Base-by-base conservation (phyloP, 2,797 vertebrate species). In the Notoglanidium macrostoma region DNA sequence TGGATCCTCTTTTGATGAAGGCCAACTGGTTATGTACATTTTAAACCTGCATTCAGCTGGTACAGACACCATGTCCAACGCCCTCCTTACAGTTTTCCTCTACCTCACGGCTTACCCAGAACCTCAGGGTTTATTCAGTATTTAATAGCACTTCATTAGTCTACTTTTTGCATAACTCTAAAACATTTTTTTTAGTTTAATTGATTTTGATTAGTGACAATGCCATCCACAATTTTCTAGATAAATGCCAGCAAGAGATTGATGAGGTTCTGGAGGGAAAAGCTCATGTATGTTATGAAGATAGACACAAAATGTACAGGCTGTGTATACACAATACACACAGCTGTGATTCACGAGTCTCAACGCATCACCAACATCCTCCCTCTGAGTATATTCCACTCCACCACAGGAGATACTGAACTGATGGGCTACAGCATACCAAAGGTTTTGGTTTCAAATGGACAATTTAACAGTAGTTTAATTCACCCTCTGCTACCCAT, bases 371-470 rank as follows among this genome's bases (percentile, higher is more conserved):
- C 29, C 29, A 40, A 80, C 21, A 94, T 94, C 0, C 91, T 93
- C 3, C 96, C 96, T 0, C 92, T 95, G 44, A 94, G 95, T 21
- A 89, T 95, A 21, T 94, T 93, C 68, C 96, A 96, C 90, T 86
- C 83, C 26, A 95, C 95, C 0, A 94, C 92, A 5, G 93, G 85
- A 86, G 94, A 96, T 90, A 95, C 95, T 19, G 91, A 94, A 88
- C 88, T 96, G 32, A 95, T 94, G 93, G 96, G 95, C 83, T 96
- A 94, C 89, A 92, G 91, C n/a, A 95, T 96, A 72, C 96, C 96
- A 7, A 95, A 92, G 94, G 95, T 96, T 87, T 91, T 40, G 57
- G 40, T 12, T n/a, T 35, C 26, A 44, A 63, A 63, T 26, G 7
- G 6, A 63, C 26, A 26, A 63, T 63, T 63, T 63, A 23, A 63